Percentiles rank a stretch among this genome's conserved stretches.
phyloP scores from a whole-genome alignment of 1,140 invertebrate species.

The Drosophila athabasca region DNA sequence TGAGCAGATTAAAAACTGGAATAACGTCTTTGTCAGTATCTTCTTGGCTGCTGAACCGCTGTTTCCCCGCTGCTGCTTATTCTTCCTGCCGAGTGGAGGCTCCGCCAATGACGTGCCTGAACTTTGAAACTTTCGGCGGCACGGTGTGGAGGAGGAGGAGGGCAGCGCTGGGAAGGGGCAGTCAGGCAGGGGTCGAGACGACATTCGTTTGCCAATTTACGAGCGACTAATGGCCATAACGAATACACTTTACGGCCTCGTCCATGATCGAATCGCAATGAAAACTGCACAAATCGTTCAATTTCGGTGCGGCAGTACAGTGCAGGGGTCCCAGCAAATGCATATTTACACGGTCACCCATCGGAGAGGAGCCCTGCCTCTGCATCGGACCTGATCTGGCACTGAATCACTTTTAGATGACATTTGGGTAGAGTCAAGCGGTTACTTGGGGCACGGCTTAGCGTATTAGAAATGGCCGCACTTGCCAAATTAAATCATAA shows the following conservation, averaged over 20 bases:
- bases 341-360: conserved; percentile 49
- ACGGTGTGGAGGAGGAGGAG: conserved; percentile 5
- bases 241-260: conserved; percentile 77
- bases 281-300: conserved; percentile 64
- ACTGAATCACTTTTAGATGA: conserved; percentile 20
- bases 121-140: conserved; percentile 37
- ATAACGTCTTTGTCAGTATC: conserved; percentile 72
- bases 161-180: neutral
- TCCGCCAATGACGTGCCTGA: conserved; percentile 50
- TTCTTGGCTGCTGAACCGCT: conserved; percentile 28
- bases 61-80: neutral
- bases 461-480: conserved; percentile 24
- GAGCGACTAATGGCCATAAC: conserved; percentile 80
- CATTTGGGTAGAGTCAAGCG: conserved; percentile 1
- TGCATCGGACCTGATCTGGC: neutral
- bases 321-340: conserved; percentile 17
- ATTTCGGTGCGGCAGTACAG: conserved; percentile 37
- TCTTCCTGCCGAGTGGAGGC: conserved; percentile 13
- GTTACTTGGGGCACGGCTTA: neutral
- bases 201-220: conserved; percentile 80
- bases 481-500: conserved; percentile 49
- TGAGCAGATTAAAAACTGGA: conserved; percentile 75
- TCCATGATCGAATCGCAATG: conserved; percentile 73
- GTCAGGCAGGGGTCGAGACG: conserved; percentile 21
- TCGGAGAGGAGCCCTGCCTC: neutral